These are phyloP conservation scores for Thereva unica DNA, from an alignment of 2,888 invertebrate species.

Conservation along the genomic window DNA sequence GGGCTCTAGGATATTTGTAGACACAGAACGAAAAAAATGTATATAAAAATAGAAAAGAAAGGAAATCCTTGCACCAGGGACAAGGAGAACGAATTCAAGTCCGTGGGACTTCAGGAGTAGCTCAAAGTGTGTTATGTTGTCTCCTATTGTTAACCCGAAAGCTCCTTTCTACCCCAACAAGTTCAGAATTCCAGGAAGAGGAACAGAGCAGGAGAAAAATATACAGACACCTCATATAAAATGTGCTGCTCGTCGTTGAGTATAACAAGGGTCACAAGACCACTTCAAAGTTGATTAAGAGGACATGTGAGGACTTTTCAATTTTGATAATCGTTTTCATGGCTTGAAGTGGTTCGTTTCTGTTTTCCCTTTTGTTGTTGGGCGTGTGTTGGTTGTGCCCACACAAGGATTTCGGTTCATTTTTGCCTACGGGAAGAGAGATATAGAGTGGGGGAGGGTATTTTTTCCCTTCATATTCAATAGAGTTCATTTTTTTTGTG, in stretches of 20 bases:
- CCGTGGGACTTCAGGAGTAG: too few species aligned
- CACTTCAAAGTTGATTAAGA: conserved; percentile 38
- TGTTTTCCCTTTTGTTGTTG: not conserved
- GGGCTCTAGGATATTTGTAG: not conserved
- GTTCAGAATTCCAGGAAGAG: conserved; percentile 23
- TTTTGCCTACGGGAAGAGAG: too few species aligned
- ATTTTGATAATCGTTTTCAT: conserved; percentile 36
- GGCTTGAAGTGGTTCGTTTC: conserved; percentile 26
- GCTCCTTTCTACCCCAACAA: not conserved
- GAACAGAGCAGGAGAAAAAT: too few species aligned
- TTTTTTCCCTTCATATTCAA: too few species aligned
- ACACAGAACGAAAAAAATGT: not conserved
- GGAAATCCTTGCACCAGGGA: conserved; percentile 9
- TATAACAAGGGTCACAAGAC: conserved; percentile 33
- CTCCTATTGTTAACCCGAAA: too few species aligned
- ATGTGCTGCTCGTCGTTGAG: conserved; percentile 7
- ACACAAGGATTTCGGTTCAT: too few species aligned
- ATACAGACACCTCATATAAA: conserved; percentile 5
- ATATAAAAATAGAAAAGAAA: conserved; percentile 17
- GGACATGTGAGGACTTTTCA: conserved; percentile 38
- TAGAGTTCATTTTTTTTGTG: too few species aligned
- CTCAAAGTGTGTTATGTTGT: too few species aligned
- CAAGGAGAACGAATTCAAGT: not conserved
- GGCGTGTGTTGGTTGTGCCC: too few species aligned
- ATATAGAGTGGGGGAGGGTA: too few species aligned